These are phyloP conservation scores for Prionace glauca DNA, from an alignment of 2,797 vertebrate species.

Conservation along the genomic window DNA sequence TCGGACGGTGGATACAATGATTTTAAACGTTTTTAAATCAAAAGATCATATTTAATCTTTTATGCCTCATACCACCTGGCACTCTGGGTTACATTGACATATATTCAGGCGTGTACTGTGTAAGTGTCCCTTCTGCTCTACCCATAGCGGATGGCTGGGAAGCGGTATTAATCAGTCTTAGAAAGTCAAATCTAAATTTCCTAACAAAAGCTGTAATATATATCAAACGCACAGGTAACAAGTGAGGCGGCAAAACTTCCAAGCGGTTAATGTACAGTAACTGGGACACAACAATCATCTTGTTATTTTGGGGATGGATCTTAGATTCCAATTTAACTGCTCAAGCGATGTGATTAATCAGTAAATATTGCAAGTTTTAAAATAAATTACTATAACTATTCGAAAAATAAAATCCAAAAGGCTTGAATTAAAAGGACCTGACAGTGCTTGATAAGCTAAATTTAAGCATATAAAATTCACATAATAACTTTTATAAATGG, in stretches of 20 bases:
- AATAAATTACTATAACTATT: too few species aligned
- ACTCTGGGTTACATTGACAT: too few species aligned
- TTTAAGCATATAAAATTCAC: not conserved
- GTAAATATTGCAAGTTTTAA: not conserved
- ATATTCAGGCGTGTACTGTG: too few species aligned
- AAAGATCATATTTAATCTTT: not conserved
- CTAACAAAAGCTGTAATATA: not conserved
- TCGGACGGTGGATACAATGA: not conserved
- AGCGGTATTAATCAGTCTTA: not conserved
- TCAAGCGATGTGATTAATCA: not conserved
- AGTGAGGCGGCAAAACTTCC: not conserved
- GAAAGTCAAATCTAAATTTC: not conserved
- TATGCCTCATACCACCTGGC: not conserved
- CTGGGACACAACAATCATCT: not conserved
- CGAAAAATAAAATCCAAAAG: not conserved
- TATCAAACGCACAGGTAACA: not conserved
- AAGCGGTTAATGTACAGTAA: not conserved
- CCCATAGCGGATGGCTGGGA: not conserved
- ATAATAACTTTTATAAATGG: not conserved
- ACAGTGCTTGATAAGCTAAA: not conserved
- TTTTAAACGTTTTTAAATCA: not conserved
- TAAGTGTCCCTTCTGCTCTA: too few species aligned
- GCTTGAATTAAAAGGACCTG: not conserved
- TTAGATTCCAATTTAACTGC: not conserved
- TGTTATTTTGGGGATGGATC: not conserved